Evolutionary conservation across 1,140 invertebrate species (phyloP).

Genomic region (Panonychus citri): DNA sequence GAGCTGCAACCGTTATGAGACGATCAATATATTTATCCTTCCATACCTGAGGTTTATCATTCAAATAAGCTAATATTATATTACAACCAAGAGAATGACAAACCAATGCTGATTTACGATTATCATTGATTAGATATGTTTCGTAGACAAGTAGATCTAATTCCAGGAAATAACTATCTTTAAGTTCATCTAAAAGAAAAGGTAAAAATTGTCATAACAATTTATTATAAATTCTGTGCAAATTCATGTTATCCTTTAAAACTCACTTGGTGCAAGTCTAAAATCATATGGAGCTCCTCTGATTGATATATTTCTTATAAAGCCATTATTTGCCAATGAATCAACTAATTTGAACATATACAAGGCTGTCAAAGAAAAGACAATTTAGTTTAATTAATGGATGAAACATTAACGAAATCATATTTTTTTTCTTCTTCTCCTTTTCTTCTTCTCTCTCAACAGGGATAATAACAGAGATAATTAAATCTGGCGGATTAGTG

Average conservation of each 20-base stretch:
- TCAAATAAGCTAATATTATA: conserved; percentile 60
- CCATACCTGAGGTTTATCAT: conserved; percentile 51
- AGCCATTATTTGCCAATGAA: background rate
- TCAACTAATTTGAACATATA: background rate
- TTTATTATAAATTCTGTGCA: no score
- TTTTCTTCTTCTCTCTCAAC: no score
- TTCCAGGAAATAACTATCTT: background rate
- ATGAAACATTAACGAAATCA: no score
- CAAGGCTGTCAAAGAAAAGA: background rate
- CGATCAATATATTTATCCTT: conserved; percentile 67
- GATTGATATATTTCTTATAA: background rate
- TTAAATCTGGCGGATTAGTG: no score
- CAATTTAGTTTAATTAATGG: background rate
- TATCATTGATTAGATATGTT: background rate
- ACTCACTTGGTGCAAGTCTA: background rate
- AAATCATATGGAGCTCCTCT: background rate
- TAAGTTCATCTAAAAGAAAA: no score
- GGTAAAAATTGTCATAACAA: no score
- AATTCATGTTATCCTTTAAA: background rate
- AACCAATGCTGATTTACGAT: background rate
- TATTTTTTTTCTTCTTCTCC: no score
- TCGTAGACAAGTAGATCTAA: background rate
- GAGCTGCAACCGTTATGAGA: conserved; percentile 60
- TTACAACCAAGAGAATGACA: conserved; percentile 28
- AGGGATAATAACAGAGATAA: no score